Evolutionary conservation across 1,140 invertebrate genomes (phyloP).

Genomic region (Eulimnadia texana): DNA sequence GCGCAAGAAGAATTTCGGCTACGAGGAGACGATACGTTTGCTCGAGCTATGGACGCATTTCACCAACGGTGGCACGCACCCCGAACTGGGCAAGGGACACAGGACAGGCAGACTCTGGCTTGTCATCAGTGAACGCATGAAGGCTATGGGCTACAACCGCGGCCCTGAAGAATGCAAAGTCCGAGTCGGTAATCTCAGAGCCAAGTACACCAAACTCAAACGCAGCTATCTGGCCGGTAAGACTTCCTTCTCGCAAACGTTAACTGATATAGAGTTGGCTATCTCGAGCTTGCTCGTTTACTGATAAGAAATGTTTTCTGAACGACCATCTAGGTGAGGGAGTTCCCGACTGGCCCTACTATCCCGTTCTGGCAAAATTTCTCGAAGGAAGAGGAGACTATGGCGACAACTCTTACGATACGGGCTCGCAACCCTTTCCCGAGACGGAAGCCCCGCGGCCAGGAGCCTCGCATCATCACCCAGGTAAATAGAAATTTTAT

Average conservation of each 20-base stretch:
- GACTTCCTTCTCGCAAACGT: background rate
- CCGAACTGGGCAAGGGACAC: conserved; percentile 16
- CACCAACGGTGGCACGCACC: conserved; percentile 15
- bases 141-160: conserved; percentile 14
- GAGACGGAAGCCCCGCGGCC: conserved; percentile 10
- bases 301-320: no score
- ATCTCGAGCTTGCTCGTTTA: no score
- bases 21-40: conserved; percentile 15
- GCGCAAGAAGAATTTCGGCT: conserved; percentile 17
- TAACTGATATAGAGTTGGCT: no score
- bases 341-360: conserved; percentile 16
- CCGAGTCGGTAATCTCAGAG: conserved; percentile 15
- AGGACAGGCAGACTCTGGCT: conserved; percentile 16
- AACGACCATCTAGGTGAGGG: conserved; percentile 13
- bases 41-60: conserved; percentile 15
- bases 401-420: conserved; percentile 8
- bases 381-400: conserved; percentile 11
- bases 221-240: conserved; percentile 13
- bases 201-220: conserved; percentile 17
- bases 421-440: conserved; percentile 13
- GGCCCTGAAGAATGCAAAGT: conserved; percentile 17
- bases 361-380: conserved; percentile 14
- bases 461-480: conserved; percentile 14
- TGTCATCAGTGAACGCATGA: conserved; percentile 16
- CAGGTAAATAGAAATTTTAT: conserved; percentile 7